Evolutionary conservation across 2,113 vertebrate genomes (phyloP), one percentile per base, ranked within the genome.

Genomic region (Columba livia): DNA sequence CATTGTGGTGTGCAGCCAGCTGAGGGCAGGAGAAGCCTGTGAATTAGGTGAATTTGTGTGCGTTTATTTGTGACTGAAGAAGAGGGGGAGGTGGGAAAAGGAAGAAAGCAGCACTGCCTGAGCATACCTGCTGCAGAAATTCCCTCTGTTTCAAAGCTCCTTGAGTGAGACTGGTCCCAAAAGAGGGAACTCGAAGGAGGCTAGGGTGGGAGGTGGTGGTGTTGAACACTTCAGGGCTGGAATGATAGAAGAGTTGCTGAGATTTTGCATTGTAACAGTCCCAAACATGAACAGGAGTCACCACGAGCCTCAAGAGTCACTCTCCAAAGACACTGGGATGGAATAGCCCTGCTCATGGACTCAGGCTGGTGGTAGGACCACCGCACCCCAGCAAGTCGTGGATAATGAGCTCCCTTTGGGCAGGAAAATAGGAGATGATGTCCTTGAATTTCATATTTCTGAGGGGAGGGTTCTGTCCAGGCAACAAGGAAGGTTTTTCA

Each of bases 11-110:
- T 17, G 15, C 93, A 40, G 69, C 98, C 98, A 97, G 94, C 42
- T 95, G 98, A 95, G 96, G 97, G 96, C 95, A 96, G 96, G 90
- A 94, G 94, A 96, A 95, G 85, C 80, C 82, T 65, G 8, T 25
- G 40, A 34, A 85, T 82, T 19, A 38, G 34, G 31, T 4, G 12
- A 10, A 3, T 7, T n/a, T 3, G 10, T 17, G 20, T 11, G 17
- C 17, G 1, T 6, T 2, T 10, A 6, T 51, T 4, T 9, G 13
- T 4, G 40, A 5, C 16, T 40, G 20, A 1, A 62, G 53, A 17
- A 83, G 62, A 65, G 85, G 53, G 20, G 51, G 79, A 90, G 18
- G 53, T 4, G 40, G 19, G 38, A 21, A 12, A 38, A 77, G 9
- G 42, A 73, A 80, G 64, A 18, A 50, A 78, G 15, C 53, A 61